Evolutionary conservation across 1,140 invertebrate genomes (phyloP).

Genomic region (Cydia splendana): DNA sequence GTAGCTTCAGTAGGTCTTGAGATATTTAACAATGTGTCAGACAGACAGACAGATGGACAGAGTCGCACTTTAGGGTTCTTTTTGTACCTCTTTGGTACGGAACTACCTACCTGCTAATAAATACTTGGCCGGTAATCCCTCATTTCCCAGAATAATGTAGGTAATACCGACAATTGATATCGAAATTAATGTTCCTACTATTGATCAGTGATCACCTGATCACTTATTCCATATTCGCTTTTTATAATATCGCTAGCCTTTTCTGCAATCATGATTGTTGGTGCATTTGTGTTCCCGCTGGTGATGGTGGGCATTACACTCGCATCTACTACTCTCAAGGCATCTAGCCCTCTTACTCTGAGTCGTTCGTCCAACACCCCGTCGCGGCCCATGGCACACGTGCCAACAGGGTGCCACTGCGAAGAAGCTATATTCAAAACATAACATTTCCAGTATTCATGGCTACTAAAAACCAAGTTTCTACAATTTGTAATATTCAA

Average conservation of each 20-base stretch:
- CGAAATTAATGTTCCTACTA: neutral
- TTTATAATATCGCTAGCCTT: conserved; percentile 80
- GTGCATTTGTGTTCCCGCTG: conserved; percentile 42
- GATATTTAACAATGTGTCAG: too few species aligned
- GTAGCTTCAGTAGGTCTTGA: too few species aligned
- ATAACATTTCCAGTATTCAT: conserved; percentile 83
- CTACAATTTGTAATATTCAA: neutral
- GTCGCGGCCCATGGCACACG: conserved; percentile 84
- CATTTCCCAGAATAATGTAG: too few species aligned
- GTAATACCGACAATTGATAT: too few species aligned
- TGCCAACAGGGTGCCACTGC: conserved; percentile 82
- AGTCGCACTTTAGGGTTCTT: too few species aligned
- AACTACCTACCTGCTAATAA: too few species aligned
- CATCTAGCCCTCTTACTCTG: conserved; percentile 84
- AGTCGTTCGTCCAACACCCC: conserved; percentile 88
- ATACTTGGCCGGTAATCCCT: too few species aligned
- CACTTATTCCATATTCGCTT: conserved; percentile 50
- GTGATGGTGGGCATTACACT: conserved; percentile 43
- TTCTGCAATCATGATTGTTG: conserved; percentile 82
- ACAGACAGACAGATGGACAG: too few species aligned
- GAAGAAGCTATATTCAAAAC: conserved; percentile 81
- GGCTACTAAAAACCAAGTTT: conserved; percentile 75
- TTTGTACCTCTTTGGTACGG: too few species aligned
- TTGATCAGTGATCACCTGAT: neutral
- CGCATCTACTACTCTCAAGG: conserved; percentile 81